Evolutionary conservation across 2,113 vertebrate species (phyloP).

Genomic region (Butorides virescens): DNA sequence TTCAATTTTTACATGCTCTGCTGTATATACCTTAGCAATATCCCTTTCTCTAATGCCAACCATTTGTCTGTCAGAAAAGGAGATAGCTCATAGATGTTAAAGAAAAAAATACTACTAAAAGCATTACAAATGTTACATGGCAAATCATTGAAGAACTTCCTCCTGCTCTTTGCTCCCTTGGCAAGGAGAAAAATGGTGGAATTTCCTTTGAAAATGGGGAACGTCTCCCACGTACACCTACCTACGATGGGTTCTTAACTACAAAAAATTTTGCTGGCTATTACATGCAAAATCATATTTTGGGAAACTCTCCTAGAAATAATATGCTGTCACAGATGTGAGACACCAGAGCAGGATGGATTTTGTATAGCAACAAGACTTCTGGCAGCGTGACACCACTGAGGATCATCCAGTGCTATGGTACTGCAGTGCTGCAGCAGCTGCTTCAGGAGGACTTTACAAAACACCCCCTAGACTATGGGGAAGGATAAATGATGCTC

Average conservation of each 20-base stretch:
- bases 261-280: background rate
- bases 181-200: background rate
- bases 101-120: background rate
- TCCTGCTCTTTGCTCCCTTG: background rate
- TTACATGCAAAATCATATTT: background rate
- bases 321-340: background rate
- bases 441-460: background rate
- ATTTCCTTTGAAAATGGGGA: background rate
- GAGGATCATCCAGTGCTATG: background rate
- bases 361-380: background rate
- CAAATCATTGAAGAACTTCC: background rate
- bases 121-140: background rate
- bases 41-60: background rate
- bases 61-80: background rate
- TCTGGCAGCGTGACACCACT: rapidly evolving
- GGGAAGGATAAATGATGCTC: background rate
- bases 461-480: rapidly evolving
- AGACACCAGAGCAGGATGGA: background rate
- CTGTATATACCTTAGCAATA: background rate
- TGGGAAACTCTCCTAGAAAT: background rate
- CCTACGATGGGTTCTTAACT: background rate
- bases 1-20: background rate
- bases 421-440: background rate
- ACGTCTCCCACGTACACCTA: background rate
- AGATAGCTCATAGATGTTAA: background rate